phyloP scores from a whole-genome alignment of 2,113 vertebrate species.

The Apteryx mantelli region DNA sequence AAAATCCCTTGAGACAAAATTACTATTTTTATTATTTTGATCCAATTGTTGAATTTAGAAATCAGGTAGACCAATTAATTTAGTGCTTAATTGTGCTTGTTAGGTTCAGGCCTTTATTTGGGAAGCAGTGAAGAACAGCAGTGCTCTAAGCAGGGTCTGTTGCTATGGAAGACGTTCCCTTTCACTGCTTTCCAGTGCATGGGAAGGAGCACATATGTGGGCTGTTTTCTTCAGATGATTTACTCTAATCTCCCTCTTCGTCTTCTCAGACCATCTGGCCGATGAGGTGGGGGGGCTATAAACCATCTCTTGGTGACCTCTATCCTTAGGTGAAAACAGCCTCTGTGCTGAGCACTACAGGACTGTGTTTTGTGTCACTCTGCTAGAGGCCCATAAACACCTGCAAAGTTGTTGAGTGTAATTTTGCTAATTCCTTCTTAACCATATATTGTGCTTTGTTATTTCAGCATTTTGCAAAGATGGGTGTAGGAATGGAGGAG shows the following conservation, averaged over 20 bases:
- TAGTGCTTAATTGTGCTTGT: not conserved
- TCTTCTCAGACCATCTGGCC: constrained; percentile 43
- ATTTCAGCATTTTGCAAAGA: constrained; percentile 93
- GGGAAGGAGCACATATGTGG: not conserved
- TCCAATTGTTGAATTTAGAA: not conserved
- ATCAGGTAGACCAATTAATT: not conserved
- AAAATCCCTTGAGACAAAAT: not conserved
- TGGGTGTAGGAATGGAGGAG: constrained; percentile 93
- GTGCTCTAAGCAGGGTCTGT: not conserved
- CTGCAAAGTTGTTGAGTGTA: not conserved
- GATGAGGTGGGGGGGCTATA: not conserved
- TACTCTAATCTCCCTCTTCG: constrained; percentile 42
- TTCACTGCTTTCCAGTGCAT: not conserved
- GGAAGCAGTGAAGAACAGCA: not conserved
- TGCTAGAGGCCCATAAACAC: not conserved
- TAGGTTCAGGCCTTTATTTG: not conserved
- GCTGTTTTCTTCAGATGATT: constrained; percentile 38
- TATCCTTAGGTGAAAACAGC: not conserved
- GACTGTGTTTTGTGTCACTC: accelerated
- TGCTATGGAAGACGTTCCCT: not conserved
- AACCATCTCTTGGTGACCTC: constrained; percentile 24
- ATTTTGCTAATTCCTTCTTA: not conserved
- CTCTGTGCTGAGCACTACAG: accelerated
- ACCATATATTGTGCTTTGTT: constrained; percentile 25
- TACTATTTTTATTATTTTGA: not conserved